Evolutionary conservation across 2,113 vertebrate genomes (phyloP), one percentile per base, ranked within the genome.

Genomic region (Turdus rufiventris): DNA sequence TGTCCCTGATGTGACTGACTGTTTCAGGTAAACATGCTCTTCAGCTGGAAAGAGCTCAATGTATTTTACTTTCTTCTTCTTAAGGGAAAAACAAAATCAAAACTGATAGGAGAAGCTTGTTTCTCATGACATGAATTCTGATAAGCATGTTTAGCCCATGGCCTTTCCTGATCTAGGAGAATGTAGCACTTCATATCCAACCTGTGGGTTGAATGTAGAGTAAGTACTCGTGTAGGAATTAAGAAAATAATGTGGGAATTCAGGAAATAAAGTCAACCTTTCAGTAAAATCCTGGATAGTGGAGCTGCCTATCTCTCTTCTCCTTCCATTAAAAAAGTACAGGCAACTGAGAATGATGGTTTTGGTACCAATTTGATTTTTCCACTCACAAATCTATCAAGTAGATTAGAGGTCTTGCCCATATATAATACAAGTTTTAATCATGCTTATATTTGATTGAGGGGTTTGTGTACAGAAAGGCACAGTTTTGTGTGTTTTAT

Each of bases 1-100:
- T 48, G 96, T 91, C 34, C 94, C 97, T 54, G 92, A 97, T 70
- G 95, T 96, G 43, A 93, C 85, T 77, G 95, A 94, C 93, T 97
- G 88, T 96, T 71, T 96, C 97, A 96, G 65, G 54, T 86, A 85
- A 75, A 65, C 29, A 29, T 20, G 17, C 23, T 78, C 24, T 93
- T 73, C 57, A 75, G 18, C 73, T 26, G 36, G 45, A 71, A 72
- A 28, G 40, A 60, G 12, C 34, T 58, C 18, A 6, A 5, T 28
- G 28, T 54, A 19, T 84, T 91, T 73, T 47, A 20, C 34, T 61
- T 80, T n/a, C 6, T 47, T 63, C 9, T 24, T 56, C 24, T 61
- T 61, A 36, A 40, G 24, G 33, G 57, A 61, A 36, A 31, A 47
- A 31, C 23, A 23, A 24, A 19, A 25, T 15, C 6, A 2, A 1